These are phyloP conservation scores for Mus musculus DNA, from an alignment of 2,113 vertebrate species.

Conservation along the genomic window DNA sequence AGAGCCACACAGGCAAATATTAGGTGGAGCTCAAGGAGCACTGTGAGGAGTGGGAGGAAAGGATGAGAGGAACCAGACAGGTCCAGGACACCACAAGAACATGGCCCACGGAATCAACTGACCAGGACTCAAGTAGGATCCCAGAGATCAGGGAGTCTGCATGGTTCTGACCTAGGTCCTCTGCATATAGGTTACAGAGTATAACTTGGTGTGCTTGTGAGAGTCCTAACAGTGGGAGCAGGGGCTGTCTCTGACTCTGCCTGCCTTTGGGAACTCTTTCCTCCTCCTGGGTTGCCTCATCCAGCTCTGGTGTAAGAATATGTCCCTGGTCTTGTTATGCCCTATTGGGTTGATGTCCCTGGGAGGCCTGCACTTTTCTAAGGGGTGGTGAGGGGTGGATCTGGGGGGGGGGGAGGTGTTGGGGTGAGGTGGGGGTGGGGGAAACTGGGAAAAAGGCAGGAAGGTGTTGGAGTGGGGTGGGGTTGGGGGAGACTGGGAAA, in stretches of 20 bases:
- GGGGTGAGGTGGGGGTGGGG: too few species aligned
- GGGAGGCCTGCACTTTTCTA: not conserved
- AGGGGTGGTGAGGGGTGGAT: too few species aligned
- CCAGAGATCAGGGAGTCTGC: not conserved
- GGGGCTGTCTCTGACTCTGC: not conserved
- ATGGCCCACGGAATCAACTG: not conserved
- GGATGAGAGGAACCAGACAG: not conserved
- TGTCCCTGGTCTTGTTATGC: not conserved
- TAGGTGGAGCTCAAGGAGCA: not conserved
- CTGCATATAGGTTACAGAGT: not conserved
- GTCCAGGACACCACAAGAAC: not conserved
- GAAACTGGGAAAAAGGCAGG: not conserved
- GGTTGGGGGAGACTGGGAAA: not conserved
- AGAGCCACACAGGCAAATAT: not conserved
- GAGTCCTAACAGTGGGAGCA: not conserved
- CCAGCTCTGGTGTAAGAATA: not conserved
- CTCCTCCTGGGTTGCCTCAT: not conserved
- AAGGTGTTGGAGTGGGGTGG: too few species aligned
- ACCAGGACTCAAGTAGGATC: not conserved
- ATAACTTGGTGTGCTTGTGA: not conserved
- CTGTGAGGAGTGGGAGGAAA: not conserved
- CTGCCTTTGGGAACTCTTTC: not conserved
- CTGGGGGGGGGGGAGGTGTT: too few species aligned
- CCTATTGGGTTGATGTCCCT: not conserved
- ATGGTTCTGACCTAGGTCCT: not conserved